Evolutionary conservation across 2,888 invertebrate species (phyloP).

Genomic region (Cecidostiba fungosa): DNA sequence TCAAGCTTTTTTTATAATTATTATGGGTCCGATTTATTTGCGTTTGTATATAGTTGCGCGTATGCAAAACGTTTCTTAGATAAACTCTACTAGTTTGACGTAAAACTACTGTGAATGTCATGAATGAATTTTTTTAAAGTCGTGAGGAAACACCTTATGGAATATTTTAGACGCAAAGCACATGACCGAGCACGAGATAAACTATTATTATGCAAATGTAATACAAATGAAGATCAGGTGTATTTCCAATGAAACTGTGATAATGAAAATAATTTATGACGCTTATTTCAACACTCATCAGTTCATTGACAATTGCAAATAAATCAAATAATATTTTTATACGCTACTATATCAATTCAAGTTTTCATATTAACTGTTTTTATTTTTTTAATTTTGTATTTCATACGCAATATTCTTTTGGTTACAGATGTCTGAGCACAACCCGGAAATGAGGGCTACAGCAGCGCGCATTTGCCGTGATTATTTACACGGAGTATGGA

Average conservation of each 20-base stretch:
- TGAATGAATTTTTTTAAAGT: not conserved
- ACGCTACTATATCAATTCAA: not conserved
- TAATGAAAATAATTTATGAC: not conserved
- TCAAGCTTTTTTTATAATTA: too few species aligned
- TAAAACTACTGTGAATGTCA: not conserved
- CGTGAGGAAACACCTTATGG: not conserved
- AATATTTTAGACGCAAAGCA: not conserved
- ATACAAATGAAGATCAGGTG: not conserved
- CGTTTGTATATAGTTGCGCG: too few species aligned
- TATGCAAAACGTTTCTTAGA: too few species aligned
- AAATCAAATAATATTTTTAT: not conserved
- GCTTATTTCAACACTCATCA: not conserved
- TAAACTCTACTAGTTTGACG: not conserved
- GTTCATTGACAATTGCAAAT: not conserved
- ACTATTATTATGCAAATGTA: not conserved
- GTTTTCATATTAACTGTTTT: not conserved
- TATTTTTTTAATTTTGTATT: not conserved
- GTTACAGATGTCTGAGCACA: conserved; percentile 85
- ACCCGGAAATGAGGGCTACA: conserved; percentile 89
- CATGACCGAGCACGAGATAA: not conserved
- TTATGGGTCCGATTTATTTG: too few species aligned
- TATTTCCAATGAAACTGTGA: not conserved
- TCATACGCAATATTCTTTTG: conserved; percentile 26
- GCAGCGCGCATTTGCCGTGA: conserved; percentile 93
- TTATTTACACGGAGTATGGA: conserved; percentile 95